Evolutionary conservation across 2,113 vertebrate species (phyloP).

Genomic region (Neolamprologus brichardi): DNA sequence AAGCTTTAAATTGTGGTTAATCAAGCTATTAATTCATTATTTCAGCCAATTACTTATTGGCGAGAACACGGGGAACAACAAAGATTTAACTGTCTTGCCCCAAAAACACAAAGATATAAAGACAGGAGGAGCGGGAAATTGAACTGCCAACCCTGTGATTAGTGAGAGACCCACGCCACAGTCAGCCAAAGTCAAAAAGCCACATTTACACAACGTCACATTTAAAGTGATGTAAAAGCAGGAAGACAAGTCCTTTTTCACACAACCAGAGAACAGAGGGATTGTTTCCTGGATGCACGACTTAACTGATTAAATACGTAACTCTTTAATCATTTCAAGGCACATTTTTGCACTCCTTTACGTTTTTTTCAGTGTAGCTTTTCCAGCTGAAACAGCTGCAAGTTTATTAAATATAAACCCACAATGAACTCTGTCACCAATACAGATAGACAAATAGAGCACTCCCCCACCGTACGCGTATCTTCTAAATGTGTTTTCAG

Average conservation of each 20-base stretch:
- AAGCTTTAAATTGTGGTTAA: not conserved
- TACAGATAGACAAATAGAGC: not conserved
- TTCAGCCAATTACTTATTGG: not conserved
- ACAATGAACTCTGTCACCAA: not conserved
- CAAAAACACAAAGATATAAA: not conserved
- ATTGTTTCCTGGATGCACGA: not conserved
- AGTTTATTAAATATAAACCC: not conserved
- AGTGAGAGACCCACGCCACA: not conserved
- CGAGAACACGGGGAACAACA: not conserved
- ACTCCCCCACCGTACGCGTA: not conserved
- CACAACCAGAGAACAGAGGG: not conserved
- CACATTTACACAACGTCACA: not conserved
- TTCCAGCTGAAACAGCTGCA: not conserved
- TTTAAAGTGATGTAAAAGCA: not conserved
- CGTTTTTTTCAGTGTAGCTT: not conserved
- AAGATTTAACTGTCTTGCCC: not conserved
- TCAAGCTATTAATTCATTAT: not conserved
- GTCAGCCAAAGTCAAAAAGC: not conserved
- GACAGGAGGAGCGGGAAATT: not conserved
- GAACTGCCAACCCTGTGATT: not conserved
- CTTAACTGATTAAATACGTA: not conserved
- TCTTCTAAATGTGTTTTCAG: conserved; percentile 15
- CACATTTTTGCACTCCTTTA: not conserved
- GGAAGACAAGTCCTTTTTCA: not conserved
- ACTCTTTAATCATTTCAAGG: not conserved